A percentile compares a stretch with the other conserved stretches of the same genome.
Conservation (phyloP, 2,113 vertebrate genomes). For the Hoplias malabaricus region DNA sequence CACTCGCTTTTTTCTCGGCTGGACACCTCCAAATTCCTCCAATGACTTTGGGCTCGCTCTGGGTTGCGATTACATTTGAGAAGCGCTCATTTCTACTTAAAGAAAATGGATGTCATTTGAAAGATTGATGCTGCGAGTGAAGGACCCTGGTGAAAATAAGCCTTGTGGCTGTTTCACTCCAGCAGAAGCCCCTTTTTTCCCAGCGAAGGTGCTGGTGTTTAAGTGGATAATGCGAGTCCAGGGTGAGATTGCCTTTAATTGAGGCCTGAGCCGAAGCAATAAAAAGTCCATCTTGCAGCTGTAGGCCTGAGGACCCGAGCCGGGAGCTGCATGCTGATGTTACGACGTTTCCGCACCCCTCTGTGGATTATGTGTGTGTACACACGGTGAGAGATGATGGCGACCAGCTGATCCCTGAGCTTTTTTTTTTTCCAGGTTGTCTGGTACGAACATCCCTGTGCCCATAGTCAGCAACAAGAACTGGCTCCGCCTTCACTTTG, state of each 20-base stretch:
- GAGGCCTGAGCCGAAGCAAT: not conserved
- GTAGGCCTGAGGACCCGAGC: not conserved
- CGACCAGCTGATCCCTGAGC: conserved; percentile 6
- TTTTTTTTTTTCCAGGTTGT: conserved; percentile 77
- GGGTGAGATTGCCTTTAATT: conserved; percentile 38
- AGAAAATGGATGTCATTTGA: not conserved
- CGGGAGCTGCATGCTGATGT: conserved; percentile 13
- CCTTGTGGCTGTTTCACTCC: not conserved
- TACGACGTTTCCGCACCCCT: not conserved
- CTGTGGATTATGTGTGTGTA: not conserved
- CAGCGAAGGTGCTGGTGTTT: not conserved
- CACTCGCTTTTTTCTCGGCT: too few species aligned
- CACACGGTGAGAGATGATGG: not conserved
- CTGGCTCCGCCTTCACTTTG: conserved; percentile 94
- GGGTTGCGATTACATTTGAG: conserved; percentile 2
- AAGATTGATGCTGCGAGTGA: not conserved
- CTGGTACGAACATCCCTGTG: conserved; percentile 91
- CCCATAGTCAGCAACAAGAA: conserved; percentile 98
- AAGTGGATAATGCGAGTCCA: conserved; percentile 30
- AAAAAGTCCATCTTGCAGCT: conserved; percentile 25
- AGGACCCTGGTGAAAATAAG: not conserved
- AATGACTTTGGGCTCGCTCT: conserved; percentile 1
- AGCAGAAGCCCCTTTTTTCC: conserved; percentile 2
- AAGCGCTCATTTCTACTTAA: conserved; percentile 17
- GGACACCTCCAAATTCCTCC: not conserved